Evolutionary conservation across 2,888 invertebrate genomes (phyloP).

Genomic region (Deilephila porcellus): DNA sequence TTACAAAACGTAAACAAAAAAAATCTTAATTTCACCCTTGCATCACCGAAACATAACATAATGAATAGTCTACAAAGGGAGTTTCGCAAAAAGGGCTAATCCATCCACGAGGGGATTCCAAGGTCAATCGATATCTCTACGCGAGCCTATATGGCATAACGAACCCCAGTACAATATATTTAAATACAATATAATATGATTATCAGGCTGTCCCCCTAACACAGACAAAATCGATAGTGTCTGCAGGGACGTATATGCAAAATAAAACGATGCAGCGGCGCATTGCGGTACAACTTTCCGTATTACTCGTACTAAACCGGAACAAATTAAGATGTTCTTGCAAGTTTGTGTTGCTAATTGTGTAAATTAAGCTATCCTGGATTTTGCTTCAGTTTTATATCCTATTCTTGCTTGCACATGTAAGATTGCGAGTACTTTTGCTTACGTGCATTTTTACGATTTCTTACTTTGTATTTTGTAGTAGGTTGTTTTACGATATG

Average conservation of each 20-base stretch:
- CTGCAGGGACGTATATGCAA: constrained; percentile 74
- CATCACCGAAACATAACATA: constrained; percentile 22
- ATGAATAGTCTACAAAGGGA: constrained; percentile 43
- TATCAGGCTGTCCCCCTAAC: constrained; percentile 82
- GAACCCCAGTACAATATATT: constrained; percentile 71
- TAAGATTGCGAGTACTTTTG: neutral
- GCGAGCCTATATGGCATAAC: constrained; percentile 41
- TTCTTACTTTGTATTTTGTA: neutral
- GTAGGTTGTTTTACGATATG: neutral
- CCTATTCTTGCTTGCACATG: neutral
- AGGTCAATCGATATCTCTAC: constrained; percentile 46
- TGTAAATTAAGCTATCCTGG: neutral
- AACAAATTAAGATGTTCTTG: constrained; percentile 15
- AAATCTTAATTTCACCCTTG: constrained; percentile 13
- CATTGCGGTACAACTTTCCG: constrained; percentile 37
- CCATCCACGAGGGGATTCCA: constrained; percentile 47
- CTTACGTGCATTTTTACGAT: too few species aligned
- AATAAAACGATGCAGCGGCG: constrained; percentile 54
- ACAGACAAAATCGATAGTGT: constrained; percentile 84
- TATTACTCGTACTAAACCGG: constrained; percentile 12
- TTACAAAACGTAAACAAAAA: neutral
- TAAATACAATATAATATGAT: constrained; percentile 82
- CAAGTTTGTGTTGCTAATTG: constrained; percentile 9
- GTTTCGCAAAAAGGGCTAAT: constrained; percentile 40
- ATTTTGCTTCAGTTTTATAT: neutral